Evolutionary conservation across 2,888 invertebrate genomes (phyloP), one percentile per base, ranked within the genome.

Genomic region (Eudemis profundana): DNA sequence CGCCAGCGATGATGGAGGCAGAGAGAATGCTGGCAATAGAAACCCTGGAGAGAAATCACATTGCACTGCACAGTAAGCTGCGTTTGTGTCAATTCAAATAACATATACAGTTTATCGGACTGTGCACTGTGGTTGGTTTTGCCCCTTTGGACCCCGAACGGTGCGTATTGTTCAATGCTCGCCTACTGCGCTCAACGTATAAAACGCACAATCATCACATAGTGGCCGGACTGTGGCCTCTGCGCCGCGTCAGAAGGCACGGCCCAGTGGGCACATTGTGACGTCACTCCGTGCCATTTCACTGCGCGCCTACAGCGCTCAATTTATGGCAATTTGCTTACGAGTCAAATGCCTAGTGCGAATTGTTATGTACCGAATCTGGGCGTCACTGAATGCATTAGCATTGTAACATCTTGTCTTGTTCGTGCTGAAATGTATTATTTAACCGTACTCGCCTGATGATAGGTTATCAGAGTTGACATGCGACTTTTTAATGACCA

Each of bases 251-350:
- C 46, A 21, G 33, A 33, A 33, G 15, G 15, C 42, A 42, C 29
- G 56, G 42, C 17, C 56, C 27, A 29, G 42, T 42, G 56, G 42
- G 12, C n/a, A 17, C 56, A 56, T 56, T 56, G 56, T 56, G 44
- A 56, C 56, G 56, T 56, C 56, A 56, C 42, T 56, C 56, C 29
- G 27, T 56, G 56, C 56, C 56, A 44, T 56, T 56, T 27, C 56
- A 42, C 56, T n/a, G 46, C 21, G 46, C 21, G 44, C 56, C 54
- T 44, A 8, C 44, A 29, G 56, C 21, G 21, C 46, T 46, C 56
- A 56, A 56, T 56, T 56, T 44, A 56, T 56, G 44, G 56, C 56
- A 56, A 56, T 56, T 56, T 56, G 56, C 56, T 56, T 54, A 42
- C 56, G 42, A 56, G 56, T 44, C 56, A 44, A 54, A 56, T 56